These are phyloP conservation scores for Sussaba pulchella DNA, from an alignment of 2,888 invertebrate species.

Conservation along the genomic window DNA sequence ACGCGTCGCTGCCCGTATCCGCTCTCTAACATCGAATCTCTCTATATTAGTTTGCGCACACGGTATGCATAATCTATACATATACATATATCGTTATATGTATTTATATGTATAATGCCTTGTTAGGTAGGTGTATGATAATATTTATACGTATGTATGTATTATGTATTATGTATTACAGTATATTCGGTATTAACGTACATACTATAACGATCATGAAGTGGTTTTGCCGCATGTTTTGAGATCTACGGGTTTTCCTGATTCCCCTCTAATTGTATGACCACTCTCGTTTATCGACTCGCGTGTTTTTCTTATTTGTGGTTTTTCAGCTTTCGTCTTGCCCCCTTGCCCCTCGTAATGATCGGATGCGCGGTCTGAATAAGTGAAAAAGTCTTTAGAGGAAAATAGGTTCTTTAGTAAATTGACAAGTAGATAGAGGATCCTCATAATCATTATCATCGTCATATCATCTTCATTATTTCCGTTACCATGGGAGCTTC, in stretches of 20 bases:
- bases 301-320: slow-evolving; percentile 46
- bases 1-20: slow-evolving; percentile 63
- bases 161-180: slow-evolving; percentile 19
- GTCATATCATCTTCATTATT: slow-evolving; percentile 28
- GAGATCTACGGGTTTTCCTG: slow-evolving; percentile 2
- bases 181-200: slow-evolving; percentile 35
- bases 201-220: slow-evolving; percentile 54
- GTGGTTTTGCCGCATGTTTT: slow-evolving; percentile 46
- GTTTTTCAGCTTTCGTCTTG: slow-evolving; percentile 25
- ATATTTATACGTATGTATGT: slow-evolving; percentile 49
- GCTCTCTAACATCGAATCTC: slow-evolving; percentile 64
- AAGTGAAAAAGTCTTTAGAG: slow-evolving; percentile 82
- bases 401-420: slow-evolving; percentile 81
- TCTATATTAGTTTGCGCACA: slow-evolving; percentile 56
- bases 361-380: slow-evolving; percentile 63
- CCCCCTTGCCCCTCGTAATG: slow-evolving; percentile 9
- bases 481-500: slow-evolving; percentile 30
- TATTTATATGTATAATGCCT: slow-evolving; percentile 17
- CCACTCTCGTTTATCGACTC: background rate
- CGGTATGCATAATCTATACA: slow-evolving; percentile 56
- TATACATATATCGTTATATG: slow-evolving; percentile 46
- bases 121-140: slow-evolving; percentile 36
- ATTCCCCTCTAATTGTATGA: slow-evolving; percentile 3
- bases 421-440: slow-evolving; percentile 82
- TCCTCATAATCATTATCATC: slow-evolving; percentile 46